These are phyloP conservation scores for Protaetia brevitarsis DNA, from an alignment of 1,140 invertebrate species.

Conservation along the genomic window DNA sequence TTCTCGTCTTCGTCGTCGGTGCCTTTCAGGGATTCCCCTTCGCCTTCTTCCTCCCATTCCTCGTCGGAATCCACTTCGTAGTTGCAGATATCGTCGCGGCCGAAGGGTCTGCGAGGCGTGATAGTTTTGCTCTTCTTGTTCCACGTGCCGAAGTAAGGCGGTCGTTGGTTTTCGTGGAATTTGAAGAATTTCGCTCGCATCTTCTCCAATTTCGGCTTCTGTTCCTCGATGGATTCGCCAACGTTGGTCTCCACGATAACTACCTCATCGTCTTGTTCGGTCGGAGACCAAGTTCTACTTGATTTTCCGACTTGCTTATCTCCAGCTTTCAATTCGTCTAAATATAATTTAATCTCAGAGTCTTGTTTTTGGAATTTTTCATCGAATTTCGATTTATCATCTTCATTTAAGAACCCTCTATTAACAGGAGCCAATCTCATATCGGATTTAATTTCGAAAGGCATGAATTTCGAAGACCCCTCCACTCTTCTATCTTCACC, in stretches of 20 bases:
- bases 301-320: conserved; percentile 51
- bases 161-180: conserved; percentile 89
- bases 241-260: conserved; percentile 55
- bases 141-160: conserved; percentile 97
- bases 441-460: conserved; percentile 78
- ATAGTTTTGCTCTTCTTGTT: conserved; percentile 72
- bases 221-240: conserved; percentile 54
- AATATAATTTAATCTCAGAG: conserved; percentile 54
- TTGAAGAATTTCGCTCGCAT: conserved; percentile 78
- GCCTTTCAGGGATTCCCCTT: conserved; percentile 74
- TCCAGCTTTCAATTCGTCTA: conserved; percentile 58
- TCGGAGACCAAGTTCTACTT: conserved; percentile 65
- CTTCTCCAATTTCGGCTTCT: conserved; percentile 51
- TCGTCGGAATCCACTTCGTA: conserved; percentile 97
- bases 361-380: conserved; percentile 47
- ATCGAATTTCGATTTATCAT: conserved; percentile 56
- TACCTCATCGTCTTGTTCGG: conserved; percentile 59
- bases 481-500: conserved; percentile 42
- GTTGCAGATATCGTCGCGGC: conserved; percentile 77
- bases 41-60: conserved; percentile 88
- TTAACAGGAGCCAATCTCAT: conserved; percentile 77
- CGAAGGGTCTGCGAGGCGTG: conserved; percentile 73
- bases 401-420: conserved; percentile 53
- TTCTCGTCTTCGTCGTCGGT: conserved; percentile 71
- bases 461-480: conserved; percentile 54